Evolutionary conservation across 1,140 invertebrate species (phyloP), one percentile per base, ranked within the genome.

Genomic region (Lepidostoma basale): DNA sequence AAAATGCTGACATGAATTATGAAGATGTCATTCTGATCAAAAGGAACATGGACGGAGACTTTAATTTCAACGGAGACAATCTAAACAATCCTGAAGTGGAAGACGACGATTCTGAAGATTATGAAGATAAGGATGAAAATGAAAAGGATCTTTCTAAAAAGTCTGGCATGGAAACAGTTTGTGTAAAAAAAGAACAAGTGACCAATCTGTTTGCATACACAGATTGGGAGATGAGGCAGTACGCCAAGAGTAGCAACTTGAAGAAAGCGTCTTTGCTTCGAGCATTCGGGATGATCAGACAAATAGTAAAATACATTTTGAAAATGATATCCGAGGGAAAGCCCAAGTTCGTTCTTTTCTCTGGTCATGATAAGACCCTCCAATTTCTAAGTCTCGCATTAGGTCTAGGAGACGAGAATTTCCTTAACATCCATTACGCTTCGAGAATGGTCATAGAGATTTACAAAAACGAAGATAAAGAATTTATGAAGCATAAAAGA

Each of bases 281-380:
- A 44, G 88, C 91, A 0, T 94, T 93, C 73, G 92, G 92, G 36
- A 81, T 94, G 69, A 84, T 94, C 18, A 84, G 89, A 12, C 90
- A 90, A 72, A 88, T 94, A 39, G 90, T 93, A 0, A 87, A 88
- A 44, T 89, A 92, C 70, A 89, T 94, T 85, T 83, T 94, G 0
- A 84, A 87, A 69, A 91, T 91, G 79, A 89, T 91, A 59, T 92
- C 89, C 0, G 90, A 90, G 62, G 88, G 85, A 67, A 89, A 89
- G 73, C 91, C 91, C 0, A 91, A 90, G 75, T 86, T 97, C 62
- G 88, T 95, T 5, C 70, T 97, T 0, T 98, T 95, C 77, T 96
- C 94, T 0, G 95, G 93, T 0, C 96, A 98, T 75, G 95, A 97
- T 77, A 91, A 91, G 74, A 96, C 95, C 0, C 73, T 97, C 18